phyloP scores from a whole-genome alignment of 2,113 vertebrate species.

The human (Homo sapiens) region GRCh38 chr12:95697001-95697500 shows the following conservation, averaged over 20 bases:
- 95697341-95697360: not conserved
- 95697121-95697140: too few species aligned
- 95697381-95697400: not conserved
- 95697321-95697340: constrained; percentile 23
- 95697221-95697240: constrained; percentile 50
- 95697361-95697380: not conserved
- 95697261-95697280: constrained; percentile 56
- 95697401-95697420: constrained; percentile 7
- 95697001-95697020: too few species aligned
- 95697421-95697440: not conserved
- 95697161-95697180: too few species aligned
- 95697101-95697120: too few species aligned
- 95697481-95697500: not conserved
- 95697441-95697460: not conserved
- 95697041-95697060: too few species aligned
- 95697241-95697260: constrained; percentile 6
- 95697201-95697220: constrained; percentile 46
- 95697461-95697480: not conserved
- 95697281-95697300: constrained; percentile 58
- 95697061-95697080: too few species aligned
- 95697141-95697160: too few species aligned
- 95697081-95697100: too few species aligned
- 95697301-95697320: constrained; percentile 54
- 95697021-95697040: too few species aligned
- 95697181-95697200: not conserved